Base-by-base conservation (phyloP, 2,113 vertebrate genomes). In the Hoplias malabaricus region DNA sequence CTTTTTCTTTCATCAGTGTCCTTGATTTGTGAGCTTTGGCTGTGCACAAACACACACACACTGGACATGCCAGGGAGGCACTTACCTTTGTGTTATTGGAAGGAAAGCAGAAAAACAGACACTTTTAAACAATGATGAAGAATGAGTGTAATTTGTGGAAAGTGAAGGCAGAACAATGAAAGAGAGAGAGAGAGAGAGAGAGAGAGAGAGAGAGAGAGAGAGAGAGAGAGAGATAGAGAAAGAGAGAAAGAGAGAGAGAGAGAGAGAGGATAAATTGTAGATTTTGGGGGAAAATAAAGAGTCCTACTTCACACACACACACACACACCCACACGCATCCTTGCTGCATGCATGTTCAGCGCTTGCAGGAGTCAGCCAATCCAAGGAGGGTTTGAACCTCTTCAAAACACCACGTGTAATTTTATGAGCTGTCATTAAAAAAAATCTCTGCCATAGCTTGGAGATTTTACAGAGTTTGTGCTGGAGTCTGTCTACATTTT, bases 51-150 rank as follows among this genome's bases (percentile, higher is more conserved):
- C 8, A 65, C 70, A 68, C 75, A 50, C 68, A 76, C 67, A 80
- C 67, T 68, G 66, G 61, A 53, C 74, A 66, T 77, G 57, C 69
- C 56, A 80, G 46, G 43, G 57, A 62, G 70, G 50, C 48, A 43
- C 86, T 88, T 67, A 65, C 50, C 72, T 83, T 87, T 83, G 50
- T 77, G 69, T 73, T 81, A 66, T 68, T 81, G 59, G 66, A 78
- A 70, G 34, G 73, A 84, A 77, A 77, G 48, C 12, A 71, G 63
- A 31, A 50, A 69, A 65, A 46, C 25, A 72, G 46, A 90, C 84
- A 86, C 88, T 89, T 90, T 90, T 86, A 89, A 92, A 89, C 85
- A 88, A 78, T 80, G 86, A 83, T 92, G 87, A 91, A 85, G 87
- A 92, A 92, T 88, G 79, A 88, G 84, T 87, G 85, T 91, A 82